Conservation (phyloP, 1,140 invertebrate species). For the Adelges cooleyi region DNA sequence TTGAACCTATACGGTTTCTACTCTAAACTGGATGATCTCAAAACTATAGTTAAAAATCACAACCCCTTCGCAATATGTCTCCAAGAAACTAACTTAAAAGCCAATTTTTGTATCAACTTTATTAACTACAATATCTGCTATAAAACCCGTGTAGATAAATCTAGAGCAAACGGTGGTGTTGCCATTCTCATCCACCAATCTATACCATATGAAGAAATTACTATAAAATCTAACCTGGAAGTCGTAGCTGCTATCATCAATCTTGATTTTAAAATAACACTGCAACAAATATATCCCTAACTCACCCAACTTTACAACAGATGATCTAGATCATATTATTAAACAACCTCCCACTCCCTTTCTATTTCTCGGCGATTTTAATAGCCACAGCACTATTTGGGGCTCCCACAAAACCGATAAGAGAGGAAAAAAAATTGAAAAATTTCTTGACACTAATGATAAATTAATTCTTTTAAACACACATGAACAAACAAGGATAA, state of each 20-base stretch:
- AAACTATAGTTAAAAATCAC: background rate
- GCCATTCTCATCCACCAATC: background rate
- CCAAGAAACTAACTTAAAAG: background rate
- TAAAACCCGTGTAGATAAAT: background rate
- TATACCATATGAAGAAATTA: background rate
- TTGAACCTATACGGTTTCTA: background rate
- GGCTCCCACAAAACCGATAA: background rate
- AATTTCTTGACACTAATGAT: too few species aligned
- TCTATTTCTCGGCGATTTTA: background rate
- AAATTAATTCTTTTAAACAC: too few species aligned
- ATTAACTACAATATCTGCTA: background rate
- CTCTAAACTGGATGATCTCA: too few species aligned
- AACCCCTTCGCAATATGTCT: background rate
- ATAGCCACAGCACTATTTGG: background rate
- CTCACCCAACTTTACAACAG: background rate
- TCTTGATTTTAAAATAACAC: background rate
- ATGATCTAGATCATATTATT: background rate
- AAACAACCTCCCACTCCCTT: background rate
- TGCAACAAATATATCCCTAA: background rate
- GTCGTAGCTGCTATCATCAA: background rate
- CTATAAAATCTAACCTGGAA: background rate
- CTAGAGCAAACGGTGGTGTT: slow-evolving; percentile 2
- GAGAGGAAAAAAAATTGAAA: background rate
- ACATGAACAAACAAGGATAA: too few species aligned
- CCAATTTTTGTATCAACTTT: background rate